Evolutionary conservation across 2,888 invertebrate species (phyloP).

Genomic region (Mallateleia sp.): DNA sequence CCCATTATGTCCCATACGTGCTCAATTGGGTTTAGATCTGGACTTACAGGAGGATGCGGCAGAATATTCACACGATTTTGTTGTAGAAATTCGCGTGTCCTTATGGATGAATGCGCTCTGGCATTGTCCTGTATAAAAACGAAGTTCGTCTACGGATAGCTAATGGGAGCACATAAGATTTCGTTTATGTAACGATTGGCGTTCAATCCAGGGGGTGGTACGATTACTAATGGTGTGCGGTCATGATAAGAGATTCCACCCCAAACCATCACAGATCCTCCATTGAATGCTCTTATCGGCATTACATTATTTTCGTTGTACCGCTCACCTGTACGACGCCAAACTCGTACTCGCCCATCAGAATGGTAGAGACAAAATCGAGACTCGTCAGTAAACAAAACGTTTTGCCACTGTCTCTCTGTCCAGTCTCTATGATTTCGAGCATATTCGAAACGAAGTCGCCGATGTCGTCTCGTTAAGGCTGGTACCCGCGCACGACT

Average conservation of each 20-base stretch:
- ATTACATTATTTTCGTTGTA: not conserved
- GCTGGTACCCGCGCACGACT: no score
- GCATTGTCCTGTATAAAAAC: constrained; percentile 1
- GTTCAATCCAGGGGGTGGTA: no score
- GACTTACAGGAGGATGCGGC: not conserved
- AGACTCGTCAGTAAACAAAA: not conserved
- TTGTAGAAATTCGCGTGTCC: not conserved
- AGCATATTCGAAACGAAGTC: not conserved
- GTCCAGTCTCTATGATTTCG: not conserved
- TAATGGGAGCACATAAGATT: no score
- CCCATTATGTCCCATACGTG: not conserved
- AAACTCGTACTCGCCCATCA: not conserved
- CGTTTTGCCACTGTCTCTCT: not conserved
- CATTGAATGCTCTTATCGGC: constrained; percentile 1
- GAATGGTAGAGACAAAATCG: not conserved
- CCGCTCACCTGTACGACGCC: not conserved
- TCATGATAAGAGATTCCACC: constrained; percentile 3
- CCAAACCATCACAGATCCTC: not conserved
- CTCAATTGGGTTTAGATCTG: not conserved
- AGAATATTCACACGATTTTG: not conserved
- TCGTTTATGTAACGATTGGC: not conserved
- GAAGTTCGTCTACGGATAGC: no score
- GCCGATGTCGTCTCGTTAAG: no score
- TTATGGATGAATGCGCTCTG: not conserved
- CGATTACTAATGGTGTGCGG: no score